Percentiles rank a stretch among this genome's conserved stretches.
Conservation (phyloP, 64 coral and sea anemone species). For the Trachythela sp. region DNA sequence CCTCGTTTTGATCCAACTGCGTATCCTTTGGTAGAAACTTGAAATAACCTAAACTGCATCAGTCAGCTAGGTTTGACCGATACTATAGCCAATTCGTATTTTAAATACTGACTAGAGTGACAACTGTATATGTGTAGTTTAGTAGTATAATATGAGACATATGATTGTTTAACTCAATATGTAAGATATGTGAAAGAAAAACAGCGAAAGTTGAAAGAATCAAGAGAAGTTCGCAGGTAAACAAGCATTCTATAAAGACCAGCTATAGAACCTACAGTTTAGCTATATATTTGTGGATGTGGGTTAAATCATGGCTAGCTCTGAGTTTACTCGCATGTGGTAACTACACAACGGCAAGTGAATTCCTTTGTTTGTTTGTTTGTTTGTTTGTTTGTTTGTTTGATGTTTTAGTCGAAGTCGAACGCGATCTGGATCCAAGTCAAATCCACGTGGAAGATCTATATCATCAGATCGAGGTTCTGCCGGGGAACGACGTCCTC, state of each 20-base stretch:
- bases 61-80: too few species aligned
- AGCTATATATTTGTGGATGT: too few species aligned
- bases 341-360: too few species aligned
- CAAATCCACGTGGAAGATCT: not conserved
- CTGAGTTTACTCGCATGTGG: too few species aligned
- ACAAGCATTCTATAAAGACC: too few species aligned
- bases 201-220: conserved; percentile 60
- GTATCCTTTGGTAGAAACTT: conserved; percentile 53
- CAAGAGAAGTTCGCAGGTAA: conserved; percentile 59
- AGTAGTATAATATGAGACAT: not conserved
- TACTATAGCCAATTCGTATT: too few species aligned
- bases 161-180: not conserved
- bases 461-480: conserved; percentile 13
- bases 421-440: not conserved
- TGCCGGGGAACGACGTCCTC: not conserved
- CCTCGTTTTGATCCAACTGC: conserved; percentile 72
- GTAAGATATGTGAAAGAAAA: conserved; percentile 76
- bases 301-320: too few species aligned
- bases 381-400: too few species aligned
- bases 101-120: too few species aligned
- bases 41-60: not conserved
- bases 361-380: too few species aligned
- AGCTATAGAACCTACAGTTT: too few species aligned
- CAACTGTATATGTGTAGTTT: too few species aligned
- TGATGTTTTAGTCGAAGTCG: not conserved